These are phyloP conservation scores for Ptychadena robeensis DNA, from an alignment of 2,797 vertebrate genomes.

Conservation along the genomic window DNA sequence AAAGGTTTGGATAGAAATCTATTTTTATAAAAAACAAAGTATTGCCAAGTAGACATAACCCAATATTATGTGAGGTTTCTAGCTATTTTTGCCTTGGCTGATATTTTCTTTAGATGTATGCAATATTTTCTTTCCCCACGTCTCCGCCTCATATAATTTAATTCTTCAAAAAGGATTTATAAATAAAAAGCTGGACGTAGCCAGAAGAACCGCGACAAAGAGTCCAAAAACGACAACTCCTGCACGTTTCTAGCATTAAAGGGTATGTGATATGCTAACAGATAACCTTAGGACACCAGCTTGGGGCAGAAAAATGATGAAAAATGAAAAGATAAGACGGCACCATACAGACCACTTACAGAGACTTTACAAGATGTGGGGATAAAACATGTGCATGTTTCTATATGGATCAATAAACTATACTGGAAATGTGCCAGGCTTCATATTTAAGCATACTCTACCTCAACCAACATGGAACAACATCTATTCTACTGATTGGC, in stretches of 20 bases:
- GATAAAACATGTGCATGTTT: not conserved
- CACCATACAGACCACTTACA: not conserved
- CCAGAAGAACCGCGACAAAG: not conserved
- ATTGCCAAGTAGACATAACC: not conserved
- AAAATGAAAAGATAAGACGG: not conserved
- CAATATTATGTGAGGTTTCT: not conserved
- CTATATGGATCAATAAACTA: too few relatives aligned
- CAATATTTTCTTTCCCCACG: not conserved
- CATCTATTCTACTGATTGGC: too few relatives aligned
- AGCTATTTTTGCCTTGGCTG: not conserved
- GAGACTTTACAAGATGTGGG: not conserved
- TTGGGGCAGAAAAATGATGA: not conserved
- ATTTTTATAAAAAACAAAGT: too few relatives aligned
- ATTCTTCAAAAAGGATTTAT: too few relatives aligned
- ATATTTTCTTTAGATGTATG: not conserved
- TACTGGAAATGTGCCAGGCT: too few relatives aligned
- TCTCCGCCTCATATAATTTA: too few relatives aligned
- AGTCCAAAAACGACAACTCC: not conserved
- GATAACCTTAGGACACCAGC: not conserved
- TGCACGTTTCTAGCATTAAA: not conserved
- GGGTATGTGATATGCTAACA: not conserved
- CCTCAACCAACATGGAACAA: too few relatives aligned
- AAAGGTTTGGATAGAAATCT: too few relatives aligned
- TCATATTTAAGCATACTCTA: too few relatives aligned
- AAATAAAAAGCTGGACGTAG: not conserved